These are phyloP conservation scores for Tinea semifulvella DNA, from an alignment of 2,888 invertebrate genomes.

Conservation along the genomic window DNA sequence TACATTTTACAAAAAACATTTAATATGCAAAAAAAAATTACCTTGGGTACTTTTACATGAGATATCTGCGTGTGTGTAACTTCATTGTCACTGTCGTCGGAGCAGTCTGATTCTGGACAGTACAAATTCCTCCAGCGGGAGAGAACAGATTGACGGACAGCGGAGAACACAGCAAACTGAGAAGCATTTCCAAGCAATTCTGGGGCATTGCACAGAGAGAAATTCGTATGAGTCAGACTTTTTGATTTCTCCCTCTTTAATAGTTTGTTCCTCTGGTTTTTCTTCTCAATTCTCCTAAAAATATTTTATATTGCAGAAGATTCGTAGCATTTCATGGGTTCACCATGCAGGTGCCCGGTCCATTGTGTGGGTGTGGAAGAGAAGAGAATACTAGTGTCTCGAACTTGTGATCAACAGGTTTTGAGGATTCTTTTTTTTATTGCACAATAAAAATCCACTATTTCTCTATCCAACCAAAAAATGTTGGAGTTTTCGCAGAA, in stretches of 20 bases:
- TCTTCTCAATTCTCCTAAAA: slow-evolving; percentile 27
- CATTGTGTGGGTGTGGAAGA: too few species aligned
- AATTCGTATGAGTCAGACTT: slow-evolving; percentile 35
- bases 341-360: too few species aligned
- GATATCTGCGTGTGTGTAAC: slow-evolving; percentile 28
- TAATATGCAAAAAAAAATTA: too few species aligned
- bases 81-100: slow-evolving; percentile 53
- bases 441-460: too few species aligned
- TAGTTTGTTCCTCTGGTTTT: slow-evolving; percentile 26
- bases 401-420: too few species aligned
- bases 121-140: slow-evolving; percentile 67
- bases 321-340: too few species aligned
- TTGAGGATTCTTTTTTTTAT: too few species aligned
- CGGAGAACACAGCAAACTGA: slow-evolving; percentile 87
- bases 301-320: too few species aligned
- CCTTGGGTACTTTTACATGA: slow-evolving; percentile 39
- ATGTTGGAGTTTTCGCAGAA: too few species aligned
- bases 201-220: slow-evolving; percentile 46
- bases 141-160: slow-evolving; percentile 82
- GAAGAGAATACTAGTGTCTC: too few species aligned
- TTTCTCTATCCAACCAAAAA: too few species aligned
- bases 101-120: slow-evolving; percentile 31
- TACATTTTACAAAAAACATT: too few species aligned
- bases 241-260: slow-evolving; percentile 29
- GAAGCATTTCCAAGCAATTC: slow-evolving; percentile 81